These are phyloP conservation scores for Melanostoma scalare DNA, from an alignment of 2,888 invertebrate species.

Conservation along the genomic window DNA sequence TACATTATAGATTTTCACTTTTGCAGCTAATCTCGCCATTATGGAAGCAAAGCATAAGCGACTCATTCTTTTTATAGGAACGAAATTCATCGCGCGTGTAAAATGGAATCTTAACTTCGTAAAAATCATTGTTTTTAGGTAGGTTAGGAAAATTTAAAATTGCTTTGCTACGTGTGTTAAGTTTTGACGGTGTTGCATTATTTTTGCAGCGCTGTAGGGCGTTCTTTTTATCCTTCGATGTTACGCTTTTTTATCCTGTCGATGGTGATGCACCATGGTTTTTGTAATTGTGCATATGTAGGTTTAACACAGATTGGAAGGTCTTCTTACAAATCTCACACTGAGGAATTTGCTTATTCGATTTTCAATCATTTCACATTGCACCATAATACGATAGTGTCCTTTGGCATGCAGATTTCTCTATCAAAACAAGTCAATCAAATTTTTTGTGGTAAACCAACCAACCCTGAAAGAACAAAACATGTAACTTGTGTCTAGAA, in stretches of 20 bases:
- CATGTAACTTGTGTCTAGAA: neutral
- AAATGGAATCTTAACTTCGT: too few species aligned
- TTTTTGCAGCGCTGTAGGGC: constrained; percentile 1
- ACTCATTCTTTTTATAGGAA: too few species aligned
- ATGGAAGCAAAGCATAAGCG: too few species aligned
- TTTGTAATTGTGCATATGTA: constrained; percentile 50
- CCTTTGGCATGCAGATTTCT: constrained; percentile 51
- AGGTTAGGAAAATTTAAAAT: too few species aligned
- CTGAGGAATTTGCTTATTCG: neutral
- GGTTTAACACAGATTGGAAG: constrained; percentile 34
- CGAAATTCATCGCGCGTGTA: too few species aligned
- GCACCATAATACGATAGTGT: constrained; percentile 31
- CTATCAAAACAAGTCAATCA: constrained; percentile 62
- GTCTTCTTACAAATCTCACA: constrained; percentile 42
- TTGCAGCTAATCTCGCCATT: too few species aligned
- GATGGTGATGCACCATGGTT: constrained; percentile 44
- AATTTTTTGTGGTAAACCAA: constrained; percentile 61
- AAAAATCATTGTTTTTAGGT: too few species aligned
- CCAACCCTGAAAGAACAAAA: constrained; percentile 90
- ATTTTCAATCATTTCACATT: constrained; percentile 47
- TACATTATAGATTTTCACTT: too few species aligned
- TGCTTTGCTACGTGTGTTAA: neutral
- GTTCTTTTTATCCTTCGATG: too few species aligned
- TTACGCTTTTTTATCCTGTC: too few species aligned
- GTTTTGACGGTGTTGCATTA: constrained; percentile 29